Conservation (phyloP, 2,888 invertebrate genomes). For the Catocala fraxini region DNA sequence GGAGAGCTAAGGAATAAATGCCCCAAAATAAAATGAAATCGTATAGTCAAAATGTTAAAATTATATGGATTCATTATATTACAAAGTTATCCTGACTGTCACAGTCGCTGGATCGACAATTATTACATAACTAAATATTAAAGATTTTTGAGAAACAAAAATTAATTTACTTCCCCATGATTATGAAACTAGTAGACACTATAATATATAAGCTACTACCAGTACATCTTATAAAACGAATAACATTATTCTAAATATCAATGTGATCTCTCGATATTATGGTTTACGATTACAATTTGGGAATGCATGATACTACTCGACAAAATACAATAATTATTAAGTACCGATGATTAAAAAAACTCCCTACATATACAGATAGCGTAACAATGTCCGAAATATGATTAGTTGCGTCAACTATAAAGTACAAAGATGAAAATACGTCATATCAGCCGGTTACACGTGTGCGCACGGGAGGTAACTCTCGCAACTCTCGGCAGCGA, state of each 20-base stretch:
- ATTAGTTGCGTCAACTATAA: conserved; percentile 66
- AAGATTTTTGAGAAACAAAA: conserved; percentile 65
- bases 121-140: conserved; percentile 68
- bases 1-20: conserved; percentile 80
- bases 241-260: conserved; percentile 83
- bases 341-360: conserved; percentile 82
- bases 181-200: conserved; percentile 77
- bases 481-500: conserved; percentile 52
- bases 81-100: conserved; percentile 73
- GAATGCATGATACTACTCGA: conserved; percentile 86
- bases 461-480: conserved; percentile 50
- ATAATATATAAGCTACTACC: conserved; percentile 76
- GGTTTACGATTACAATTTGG: conserved; percentile 83
- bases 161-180: conserved; percentile 69
- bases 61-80: conserved; percentile 68
- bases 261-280: conserved; percentile 79
- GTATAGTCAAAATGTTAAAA: conserved; percentile 81
- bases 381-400: conserved; percentile 67
- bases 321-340: conserved; percentile 83
- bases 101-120: conserved; percentile 71
- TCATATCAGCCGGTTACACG: conserved; percentile 55
- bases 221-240: conserved; percentile 83
- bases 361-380: conserved; percentile 79
- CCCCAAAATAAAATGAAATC: conserved; percentile 75
- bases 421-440: conserved; percentile 73